Evolutionary conservation across 1,140 invertebrate species (phyloP).

Genomic region (Homalodisca vitripennis): DNA sequence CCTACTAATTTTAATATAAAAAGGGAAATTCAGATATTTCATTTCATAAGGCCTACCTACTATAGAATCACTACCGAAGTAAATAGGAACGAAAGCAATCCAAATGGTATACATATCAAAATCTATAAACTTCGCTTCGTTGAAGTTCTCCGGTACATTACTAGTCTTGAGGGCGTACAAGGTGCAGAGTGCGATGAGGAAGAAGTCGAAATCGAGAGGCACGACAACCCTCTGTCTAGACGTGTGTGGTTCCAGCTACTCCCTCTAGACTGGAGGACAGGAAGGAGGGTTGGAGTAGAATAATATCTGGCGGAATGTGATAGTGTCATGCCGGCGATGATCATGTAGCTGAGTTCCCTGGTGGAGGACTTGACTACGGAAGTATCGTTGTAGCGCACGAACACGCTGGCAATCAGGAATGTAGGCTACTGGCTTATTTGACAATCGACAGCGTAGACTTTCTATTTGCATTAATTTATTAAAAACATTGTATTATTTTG

Average conservation of each 20-base stretch:
- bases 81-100: constrained; percentile 85
- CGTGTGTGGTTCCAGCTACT: too few relatives aligned
- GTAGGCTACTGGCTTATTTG: constrained; percentile 58
- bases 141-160: constrained; percentile 87
- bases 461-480: not conserved
- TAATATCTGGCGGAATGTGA: constrained; percentile 56
- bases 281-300: constrained; percentile 75
- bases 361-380: constrained; percentile 69
- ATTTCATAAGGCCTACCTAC: constrained; percentile 44
- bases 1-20: too few relatives aligned
- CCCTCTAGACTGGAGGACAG: too few relatives aligned
- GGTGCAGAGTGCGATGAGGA: constrained; percentile 77
- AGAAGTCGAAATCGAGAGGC: constrained; percentile 76
- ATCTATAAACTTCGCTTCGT: constrained; percentile 81
- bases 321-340: constrained; percentile 59
- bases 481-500: too few relatives aligned
- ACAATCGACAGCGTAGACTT: constrained; percentile 51
- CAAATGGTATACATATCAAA: constrained; percentile 90
- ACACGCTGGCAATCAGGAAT: constrained; percentile 57
- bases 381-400: constrained; percentile 64
- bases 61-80: constrained; percentile 74
- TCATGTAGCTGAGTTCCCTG: constrained; percentile 67
- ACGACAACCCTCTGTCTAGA: constrained; percentile 66
- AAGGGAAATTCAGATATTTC: too few relatives aligned
- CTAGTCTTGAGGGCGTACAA: constrained; percentile 83